Percentiles rank a stretch among this genome's conserved stretches.
Evolutionary conservation across 2,888 invertebrate species (phyloP).

Genomic region (Aplocera efformata): DNA sequence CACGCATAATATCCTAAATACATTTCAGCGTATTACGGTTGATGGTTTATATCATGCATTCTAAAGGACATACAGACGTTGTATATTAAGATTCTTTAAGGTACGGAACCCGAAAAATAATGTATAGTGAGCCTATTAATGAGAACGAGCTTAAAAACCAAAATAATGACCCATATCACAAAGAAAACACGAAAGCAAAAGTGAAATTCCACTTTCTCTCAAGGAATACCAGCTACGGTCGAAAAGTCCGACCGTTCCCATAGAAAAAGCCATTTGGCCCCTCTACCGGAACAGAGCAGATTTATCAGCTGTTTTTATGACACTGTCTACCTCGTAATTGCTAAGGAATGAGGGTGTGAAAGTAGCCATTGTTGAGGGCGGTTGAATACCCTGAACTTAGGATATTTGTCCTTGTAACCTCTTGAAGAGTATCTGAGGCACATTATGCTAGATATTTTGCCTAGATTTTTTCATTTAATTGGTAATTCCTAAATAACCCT

Average conservation of each 20-base stretch:
- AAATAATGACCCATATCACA: slow-evolving; percentile 17
- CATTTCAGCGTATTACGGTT: too few relatives aligned
- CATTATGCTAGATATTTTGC: too few relatives aligned
- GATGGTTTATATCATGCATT: too few relatives aligned
- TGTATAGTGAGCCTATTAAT: slow-evolving; percentile 1
- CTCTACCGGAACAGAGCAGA: slow-evolving; percentile 48
- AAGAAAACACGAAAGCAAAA: slow-evolving; percentile 47
- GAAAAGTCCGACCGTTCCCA: slow-evolving; percentile 47
- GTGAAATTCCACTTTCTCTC: slow-evolving; percentile 51
- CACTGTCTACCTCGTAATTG: slow-evolving; percentile 27
- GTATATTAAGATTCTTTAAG: too few relatives aligned
- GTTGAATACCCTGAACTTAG: not conserved
- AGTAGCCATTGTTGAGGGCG: slow-evolving; percentile 8
- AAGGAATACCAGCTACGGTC: slow-evolving; percentile 26
- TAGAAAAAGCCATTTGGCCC: slow-evolving; percentile 41
- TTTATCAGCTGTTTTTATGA: slow-evolving; percentile 56
- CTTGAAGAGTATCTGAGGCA: too few relatives aligned
- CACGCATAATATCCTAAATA: too few relatives aligned
- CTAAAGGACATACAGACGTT: too few relatives aligned
- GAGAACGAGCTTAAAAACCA: slow-evolving; percentile 18
- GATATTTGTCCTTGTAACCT: not conserved
- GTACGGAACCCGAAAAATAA: too few relatives aligned
- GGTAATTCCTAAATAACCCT: too few relatives aligned
- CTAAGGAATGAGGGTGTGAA: slow-evolving; percentile 27
- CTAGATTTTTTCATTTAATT: too few relatives aligned